Base-by-base conservation (phyloP, 2,797 vertebrate species). In the Denticeps clupeoides region DNA sequence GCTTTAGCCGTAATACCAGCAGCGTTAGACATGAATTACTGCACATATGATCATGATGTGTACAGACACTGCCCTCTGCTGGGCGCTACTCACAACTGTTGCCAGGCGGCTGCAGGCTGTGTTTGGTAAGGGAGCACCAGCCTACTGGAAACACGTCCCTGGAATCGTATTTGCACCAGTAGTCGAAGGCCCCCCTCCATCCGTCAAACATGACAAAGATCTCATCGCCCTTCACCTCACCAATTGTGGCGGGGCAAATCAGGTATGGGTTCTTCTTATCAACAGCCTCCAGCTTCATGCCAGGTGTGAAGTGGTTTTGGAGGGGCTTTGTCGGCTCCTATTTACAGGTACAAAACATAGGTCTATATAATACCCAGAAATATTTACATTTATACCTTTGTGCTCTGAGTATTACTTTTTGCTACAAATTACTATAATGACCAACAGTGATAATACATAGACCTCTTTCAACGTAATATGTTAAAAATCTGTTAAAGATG, bases 251-350 rank as follows among this genome's bases (percentile, higher is more conserved):
- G 0, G 92, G 93, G 52, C 91, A 97, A 55, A 98, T 95, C 55
- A 98, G 68, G 66, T 87, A 88, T 0, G 92, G 93, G 63, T 98
- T 98, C 78, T 98, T 97, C 63, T 80, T 84, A 73, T 97, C 93
- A 64, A 93, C 81, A 3, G 93, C 93, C 79, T 98, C 93, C 56
- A 98, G 73, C 70, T 98, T 97, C 90, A 95, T 91, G 41, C 93
- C 91, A 28, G 85, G 70, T 74, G 89, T 85, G 76, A 97, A 97
- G 68, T 78, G 79, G 70, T 92, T 96, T 67, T 85, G 76, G 40
- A 69, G 49, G 23, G 91, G 88, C 51, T 66, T 87, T 53, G 78
- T 54, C 19, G 92, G 91, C 72, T 97, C 93, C 93, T 97, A 42
- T 7, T 29, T 8, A 22, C 43, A 31, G 2, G 2, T 18, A 51